Conservation (phyloP, 2,797 vertebrate genomes). For the Botia kubotai region DNA sequence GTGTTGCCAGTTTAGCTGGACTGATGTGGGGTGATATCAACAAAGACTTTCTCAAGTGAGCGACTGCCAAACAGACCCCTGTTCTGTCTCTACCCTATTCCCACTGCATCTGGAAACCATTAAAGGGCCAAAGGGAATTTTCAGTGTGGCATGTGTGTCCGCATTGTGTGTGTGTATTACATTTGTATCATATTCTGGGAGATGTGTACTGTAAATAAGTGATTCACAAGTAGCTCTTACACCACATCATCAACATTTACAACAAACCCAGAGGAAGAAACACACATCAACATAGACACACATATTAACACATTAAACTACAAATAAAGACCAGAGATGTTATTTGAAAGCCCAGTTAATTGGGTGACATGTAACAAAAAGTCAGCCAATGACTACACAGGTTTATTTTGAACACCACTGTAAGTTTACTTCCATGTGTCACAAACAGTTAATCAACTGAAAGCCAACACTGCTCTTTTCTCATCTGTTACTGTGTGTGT, state of each 20-base stretch:
- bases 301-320: neutral
- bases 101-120: constrained; percentile 63
- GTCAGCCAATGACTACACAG: neutral
- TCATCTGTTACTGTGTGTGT: neutral
- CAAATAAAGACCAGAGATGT: neutral
- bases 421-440: neutral
- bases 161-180: constrained; percentile 26
- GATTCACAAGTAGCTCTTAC: neutral
- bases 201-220: constrained; percentile 5
- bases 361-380: neutral
- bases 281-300: neutral
- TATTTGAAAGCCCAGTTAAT: neutral
- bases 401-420: neutral
- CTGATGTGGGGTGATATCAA: constrained; percentile 57
- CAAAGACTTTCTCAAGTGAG: constrained; percentile 49
- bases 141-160: constrained; percentile 39
- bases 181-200: constrained; percentile 21
- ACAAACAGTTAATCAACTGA: constrained; percentile 46
- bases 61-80: constrained; percentile 51
- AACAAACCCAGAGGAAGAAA: neutral
- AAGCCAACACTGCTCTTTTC: constrained; percentile 30
- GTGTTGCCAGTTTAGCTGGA: constrained; percentile 53
- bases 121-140: constrained; percentile 55
- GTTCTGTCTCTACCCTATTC: constrained; percentile 40
- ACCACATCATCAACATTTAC: constrained; percentile 5